Conservation (phyloP, 2,113 vertebrate genomes). For the Brienomyrus brachyistius region DNA sequence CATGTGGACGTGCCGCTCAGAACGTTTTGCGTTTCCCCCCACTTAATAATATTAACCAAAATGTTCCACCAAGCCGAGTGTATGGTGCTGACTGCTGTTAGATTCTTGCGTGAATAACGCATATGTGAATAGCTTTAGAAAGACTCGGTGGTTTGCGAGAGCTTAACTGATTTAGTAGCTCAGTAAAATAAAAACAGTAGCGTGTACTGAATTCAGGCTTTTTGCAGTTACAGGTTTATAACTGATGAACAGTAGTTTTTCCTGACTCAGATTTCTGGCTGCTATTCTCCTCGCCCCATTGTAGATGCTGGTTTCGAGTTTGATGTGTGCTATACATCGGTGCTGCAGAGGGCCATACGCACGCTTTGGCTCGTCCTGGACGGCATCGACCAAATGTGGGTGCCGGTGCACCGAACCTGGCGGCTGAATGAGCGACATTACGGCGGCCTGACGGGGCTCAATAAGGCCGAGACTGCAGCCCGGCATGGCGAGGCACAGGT, state of each 20-base stretch:
- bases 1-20: constrained; percentile 32
- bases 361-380: constrained; percentile 77
- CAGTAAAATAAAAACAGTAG: too few relatives aligned
- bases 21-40: constrained; percentile 23
- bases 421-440: constrained; percentile 79
- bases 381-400: constrained; percentile 79
- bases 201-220: neutral
- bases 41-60: neutral
- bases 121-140: neutral
- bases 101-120: neutral
- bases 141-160: neutral
- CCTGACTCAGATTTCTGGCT: neutral
- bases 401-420: constrained; percentile 77
- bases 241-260: neutral
- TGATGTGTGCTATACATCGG: constrained; percentile 83
- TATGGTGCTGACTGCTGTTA: neutral
- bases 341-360: constrained; percentile 78
- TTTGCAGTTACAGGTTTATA: neutral
- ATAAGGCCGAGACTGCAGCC: constrained; percentile 77
- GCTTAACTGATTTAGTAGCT: neutral
- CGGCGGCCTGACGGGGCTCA: constrained; percentile 74
- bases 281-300: neutral
- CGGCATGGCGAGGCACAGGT: constrained; percentile 78
- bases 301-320: constrained; percentile 75
- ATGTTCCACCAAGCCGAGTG: neutral